phyloP scores from a whole-genome alignment of 2,113 vertebrate genomes.

The Oenanthe melanoleuca region DNA sequence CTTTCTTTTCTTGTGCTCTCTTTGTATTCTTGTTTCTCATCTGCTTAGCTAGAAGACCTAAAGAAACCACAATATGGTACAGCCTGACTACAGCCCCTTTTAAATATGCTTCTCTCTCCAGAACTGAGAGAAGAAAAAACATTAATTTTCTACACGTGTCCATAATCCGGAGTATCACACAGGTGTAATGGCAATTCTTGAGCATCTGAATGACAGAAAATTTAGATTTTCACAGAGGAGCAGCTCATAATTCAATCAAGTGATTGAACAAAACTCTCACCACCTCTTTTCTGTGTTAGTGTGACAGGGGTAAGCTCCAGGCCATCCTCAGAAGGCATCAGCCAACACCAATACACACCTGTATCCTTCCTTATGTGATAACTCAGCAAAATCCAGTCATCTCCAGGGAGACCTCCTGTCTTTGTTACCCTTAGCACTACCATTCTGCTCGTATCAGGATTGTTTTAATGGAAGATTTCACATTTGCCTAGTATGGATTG shows the following conservation, averaged over 20 bases:
- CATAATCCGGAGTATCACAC: not conserved
- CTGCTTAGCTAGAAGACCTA: not conserved
- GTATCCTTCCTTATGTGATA: not conserved
- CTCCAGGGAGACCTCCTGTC: not conserved
- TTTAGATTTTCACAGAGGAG: not conserved
- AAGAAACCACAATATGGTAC: not conserved
- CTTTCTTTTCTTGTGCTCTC: not conserved
- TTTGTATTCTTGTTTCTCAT: not conserved
- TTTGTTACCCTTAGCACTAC: not conserved
- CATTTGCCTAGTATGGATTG: not conserved
- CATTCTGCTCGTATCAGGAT: not conserved
- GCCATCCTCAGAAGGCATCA: not conserved
- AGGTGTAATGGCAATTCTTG: not conserved
- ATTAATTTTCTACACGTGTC: not conserved
- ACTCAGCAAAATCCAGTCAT: not conserved
- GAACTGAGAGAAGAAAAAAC: not conserved
- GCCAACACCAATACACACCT: not conserved
- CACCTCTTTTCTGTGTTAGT: not conserved
- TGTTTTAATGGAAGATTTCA: fast-evolving
- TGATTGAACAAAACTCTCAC: not conserved
- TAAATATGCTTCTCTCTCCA: not conserved
- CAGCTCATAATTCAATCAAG: not conserved
- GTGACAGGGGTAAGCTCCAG: not conserved
- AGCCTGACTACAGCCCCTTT: not conserved
- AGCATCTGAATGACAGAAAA: not conserved